Evolutionary conservation across 2,113 vertebrate species (phyloP).

Genomic region (Gyps fulvus): DNA sequence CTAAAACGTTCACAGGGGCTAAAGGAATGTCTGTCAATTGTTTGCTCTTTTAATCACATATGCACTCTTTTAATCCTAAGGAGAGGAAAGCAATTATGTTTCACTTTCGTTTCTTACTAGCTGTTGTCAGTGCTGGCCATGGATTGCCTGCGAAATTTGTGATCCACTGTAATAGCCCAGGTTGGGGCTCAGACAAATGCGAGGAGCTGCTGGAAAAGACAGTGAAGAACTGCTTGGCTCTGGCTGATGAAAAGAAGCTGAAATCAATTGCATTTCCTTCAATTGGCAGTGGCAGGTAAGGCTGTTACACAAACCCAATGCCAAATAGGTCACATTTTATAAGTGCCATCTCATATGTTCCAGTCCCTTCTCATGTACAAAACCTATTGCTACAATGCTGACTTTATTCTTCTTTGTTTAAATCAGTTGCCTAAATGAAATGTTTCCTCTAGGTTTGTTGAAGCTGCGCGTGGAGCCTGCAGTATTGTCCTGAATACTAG

Average conservation of each 20-base stretch:
- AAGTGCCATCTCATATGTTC: not conserved
- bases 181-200: constrained; percentile 94
- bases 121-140: constrained; percentile 85
- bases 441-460: not conserved
- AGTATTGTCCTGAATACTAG: not conserved
- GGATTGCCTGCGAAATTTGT: constrained; percentile 95
- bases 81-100: not conserved
- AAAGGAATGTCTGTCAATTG: not conserved
- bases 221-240: constrained; percentile 95
- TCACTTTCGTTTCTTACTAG: constrained; percentile 64
- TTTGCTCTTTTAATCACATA: constrained; percentile 1
- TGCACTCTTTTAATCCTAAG: not conserved
- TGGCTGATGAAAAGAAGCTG: constrained; percentile 98
- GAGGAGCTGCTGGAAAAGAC: constrained; percentile 98
- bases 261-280: constrained; percentile 97
- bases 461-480: not conserved
- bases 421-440: not conserved
- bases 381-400: not conserved
- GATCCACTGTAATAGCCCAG: constrained; percentile 96
- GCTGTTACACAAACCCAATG: not conserved
- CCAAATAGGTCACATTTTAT: not conserved
- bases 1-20: not conserved
- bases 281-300: constrained; percentile 95
- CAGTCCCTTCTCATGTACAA: not conserved
- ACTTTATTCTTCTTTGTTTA: not conserved